Evolutionary conservation across 2,797 vertebrate species (phyloP).

Genomic region (Leptodactylus fallax): DNA sequence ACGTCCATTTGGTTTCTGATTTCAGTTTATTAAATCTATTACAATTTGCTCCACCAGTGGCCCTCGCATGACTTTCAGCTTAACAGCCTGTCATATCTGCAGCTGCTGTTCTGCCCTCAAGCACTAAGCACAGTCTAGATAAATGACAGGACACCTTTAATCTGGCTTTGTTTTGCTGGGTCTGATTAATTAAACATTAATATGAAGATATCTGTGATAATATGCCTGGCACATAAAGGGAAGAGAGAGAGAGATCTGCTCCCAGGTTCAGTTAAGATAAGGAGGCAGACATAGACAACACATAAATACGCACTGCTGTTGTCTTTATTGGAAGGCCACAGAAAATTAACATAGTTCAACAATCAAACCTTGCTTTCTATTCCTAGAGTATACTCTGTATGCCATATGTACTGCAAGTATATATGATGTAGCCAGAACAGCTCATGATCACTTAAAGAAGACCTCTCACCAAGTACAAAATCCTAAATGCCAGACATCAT

Average conservation of each 20-base stretch:
- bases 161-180: not conserved
- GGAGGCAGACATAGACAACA: not conserved
- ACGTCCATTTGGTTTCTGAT: not conserved
- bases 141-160: not conserved
- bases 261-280: not conserved
- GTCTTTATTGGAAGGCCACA: not conserved
- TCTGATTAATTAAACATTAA: slow-evolving; percentile 12
- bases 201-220: not conserved
- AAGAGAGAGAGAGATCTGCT: not conserved
- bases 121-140: not conserved
- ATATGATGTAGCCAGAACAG: not conserved
- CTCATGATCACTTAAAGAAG: too few relatives aligned
- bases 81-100: not conserved
- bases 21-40: not conserved
- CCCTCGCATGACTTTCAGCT: not conserved
- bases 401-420: not conserved
- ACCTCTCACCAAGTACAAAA: too few relatives aligned
- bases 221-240: not conserved
- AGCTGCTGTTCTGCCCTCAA: slow-evolving; percentile 2
- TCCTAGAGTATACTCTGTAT: too few relatives aligned
- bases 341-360: not conserved
- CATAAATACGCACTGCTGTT: not conserved
- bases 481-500: too few relatives aligned
- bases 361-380: not conserved
- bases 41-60: not conserved